Base-by-base conservation (phyloP, 64 coral and sea anemone species). In the Montipora foliosa region DNA sequence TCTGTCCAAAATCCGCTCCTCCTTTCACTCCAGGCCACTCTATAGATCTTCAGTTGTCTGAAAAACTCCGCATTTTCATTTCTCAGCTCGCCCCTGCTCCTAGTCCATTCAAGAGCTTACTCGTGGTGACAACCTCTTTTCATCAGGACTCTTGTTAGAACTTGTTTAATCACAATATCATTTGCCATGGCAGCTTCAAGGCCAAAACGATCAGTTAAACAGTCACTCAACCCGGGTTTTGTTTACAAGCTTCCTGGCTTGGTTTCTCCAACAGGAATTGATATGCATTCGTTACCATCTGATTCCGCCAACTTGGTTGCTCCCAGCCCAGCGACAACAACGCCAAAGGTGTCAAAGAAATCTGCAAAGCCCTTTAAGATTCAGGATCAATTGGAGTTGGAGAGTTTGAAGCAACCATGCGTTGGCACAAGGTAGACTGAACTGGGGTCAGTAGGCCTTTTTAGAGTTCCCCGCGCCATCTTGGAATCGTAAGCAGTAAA, bases 401-500 rank as follows among this genome's bases (percentile, higher is more conserved):
- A 73, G 69, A 17, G 69, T 17, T 73, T 73, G 21, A 73, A 73
- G 24, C 19, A 20, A 25, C 69, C 20, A 84, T 12, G 89, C 89
- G 3, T 9, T 81, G 61, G 60, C 59, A 72, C 60, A 79, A 49
- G 76, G 89, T 47, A 51, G 59, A 24, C 60, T 90, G 19, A 80
- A 9, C 66, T 71, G 71, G 77, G 24, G 72, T 79, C 62, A 50
- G 37, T 29, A 29, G 29, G 29, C 29, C 29, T 29, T 29, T 29
- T 29, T 29, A 29, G 29, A 29, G 29, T 29, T 29, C 29, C 29
- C 29, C 29, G 29, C 29, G 29, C 29, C 1, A 29, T 29, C 29
- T 29, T 29, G 29, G 29, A 29, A 29, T 29, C 29, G 29, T 29
- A 55, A 10, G 52, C 52, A 55, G 52, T 55, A 55, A 55, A 55